phyloP scores from a whole-genome alignment of 1,140 invertebrate species.

The Drosophila insularis region DNA sequence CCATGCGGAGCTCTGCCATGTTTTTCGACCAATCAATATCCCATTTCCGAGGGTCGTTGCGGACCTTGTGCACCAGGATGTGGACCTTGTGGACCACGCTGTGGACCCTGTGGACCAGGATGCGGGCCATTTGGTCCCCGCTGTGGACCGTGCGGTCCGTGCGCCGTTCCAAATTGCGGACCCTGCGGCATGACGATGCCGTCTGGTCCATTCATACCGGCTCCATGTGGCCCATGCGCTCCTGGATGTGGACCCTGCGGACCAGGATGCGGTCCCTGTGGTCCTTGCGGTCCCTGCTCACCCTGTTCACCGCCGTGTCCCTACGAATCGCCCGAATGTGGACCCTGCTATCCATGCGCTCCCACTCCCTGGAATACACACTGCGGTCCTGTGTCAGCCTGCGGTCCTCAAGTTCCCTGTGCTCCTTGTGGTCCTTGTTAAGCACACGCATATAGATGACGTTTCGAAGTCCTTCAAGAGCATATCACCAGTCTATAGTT shows the following conservation, averaged over 20 bases:
- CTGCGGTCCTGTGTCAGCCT: constrained; percentile 68
- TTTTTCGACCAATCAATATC: constrained; percentile 72
- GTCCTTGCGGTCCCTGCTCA: constrained; percentile 56
- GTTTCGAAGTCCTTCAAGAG: constrained; percentile 14
- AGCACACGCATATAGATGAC: not conserved
- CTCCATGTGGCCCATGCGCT: constrained; percentile 60
- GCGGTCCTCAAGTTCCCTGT: constrained; percentile 71
- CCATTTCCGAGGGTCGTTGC: constrained; percentile 61
- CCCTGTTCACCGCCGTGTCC: constrained; percentile 70
- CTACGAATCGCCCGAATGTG: constrained; percentile 72
- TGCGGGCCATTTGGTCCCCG: constrained; percentile 42
- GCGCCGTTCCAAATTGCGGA: constrained; percentile 64
- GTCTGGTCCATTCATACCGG: constrained; percentile 63
- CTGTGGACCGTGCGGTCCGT: constrained; percentile 62
- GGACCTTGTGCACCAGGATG: constrained; percentile 73
- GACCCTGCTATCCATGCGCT: constrained; percentile 70
- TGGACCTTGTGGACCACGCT: constrained; percentile 45
- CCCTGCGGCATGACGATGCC: constrained; percentile 70
- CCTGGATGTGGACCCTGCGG: constrained; percentile 43
- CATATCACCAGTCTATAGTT: constrained; percentile 6
- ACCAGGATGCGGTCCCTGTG: constrained; percentile 52
- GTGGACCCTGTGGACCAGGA: constrained; percentile 55
- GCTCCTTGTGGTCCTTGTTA: constrained; percentile 68
- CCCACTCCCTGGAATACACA: constrained; percentile 76
- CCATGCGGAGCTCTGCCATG: constrained; percentile 67